A percentile compares a stretch with the other conserved stretches of the same genome.
These are phyloP conservation scores for Charina bottae DNA, from an alignment of 2,113 vertebrate species.

Conservation along the genomic window DNA sequence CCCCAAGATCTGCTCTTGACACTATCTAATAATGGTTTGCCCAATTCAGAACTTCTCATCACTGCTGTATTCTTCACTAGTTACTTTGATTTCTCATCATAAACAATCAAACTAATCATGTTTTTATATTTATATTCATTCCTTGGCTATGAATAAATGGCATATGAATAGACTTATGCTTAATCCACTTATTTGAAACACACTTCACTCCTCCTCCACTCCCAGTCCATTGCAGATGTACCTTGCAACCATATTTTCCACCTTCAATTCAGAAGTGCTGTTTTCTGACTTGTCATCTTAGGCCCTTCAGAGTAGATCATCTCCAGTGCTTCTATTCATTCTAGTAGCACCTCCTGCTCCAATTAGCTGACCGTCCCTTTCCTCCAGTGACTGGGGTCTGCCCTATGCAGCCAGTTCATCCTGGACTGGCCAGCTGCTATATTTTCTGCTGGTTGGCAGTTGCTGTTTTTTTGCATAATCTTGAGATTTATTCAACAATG, in stretches of 20 bases:
- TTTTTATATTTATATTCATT: neutral
- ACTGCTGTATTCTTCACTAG: neutral
- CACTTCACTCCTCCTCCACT: neutral
- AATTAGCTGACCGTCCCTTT: neutral
- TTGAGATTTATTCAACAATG: neutral
- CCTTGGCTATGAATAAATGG: neutral
- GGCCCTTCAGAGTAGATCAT: neutral
- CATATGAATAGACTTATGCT: neutral
- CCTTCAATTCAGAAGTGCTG: neutral
- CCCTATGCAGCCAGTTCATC: neutral
- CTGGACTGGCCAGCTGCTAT: neutral
- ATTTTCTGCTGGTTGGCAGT: neutral
- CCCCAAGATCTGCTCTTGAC: neutral
- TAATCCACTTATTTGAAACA: neutral
- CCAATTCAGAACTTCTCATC: neutral
- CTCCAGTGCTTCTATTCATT: neutral
- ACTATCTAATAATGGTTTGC: neutral
- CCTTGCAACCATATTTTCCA: neutral
- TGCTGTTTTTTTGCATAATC: neutral
- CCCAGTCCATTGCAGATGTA: neutral
- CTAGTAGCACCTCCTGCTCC: neutral
- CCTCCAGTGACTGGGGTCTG: neutral
- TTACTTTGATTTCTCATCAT: neutral
- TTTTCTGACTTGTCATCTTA: neutral
- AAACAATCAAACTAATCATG: neutral